These are phyloP conservation scores for Spermophilus dauricus DNA, from an alignment of 2,113 vertebrate species.

Conservation along the genomic window DNA sequence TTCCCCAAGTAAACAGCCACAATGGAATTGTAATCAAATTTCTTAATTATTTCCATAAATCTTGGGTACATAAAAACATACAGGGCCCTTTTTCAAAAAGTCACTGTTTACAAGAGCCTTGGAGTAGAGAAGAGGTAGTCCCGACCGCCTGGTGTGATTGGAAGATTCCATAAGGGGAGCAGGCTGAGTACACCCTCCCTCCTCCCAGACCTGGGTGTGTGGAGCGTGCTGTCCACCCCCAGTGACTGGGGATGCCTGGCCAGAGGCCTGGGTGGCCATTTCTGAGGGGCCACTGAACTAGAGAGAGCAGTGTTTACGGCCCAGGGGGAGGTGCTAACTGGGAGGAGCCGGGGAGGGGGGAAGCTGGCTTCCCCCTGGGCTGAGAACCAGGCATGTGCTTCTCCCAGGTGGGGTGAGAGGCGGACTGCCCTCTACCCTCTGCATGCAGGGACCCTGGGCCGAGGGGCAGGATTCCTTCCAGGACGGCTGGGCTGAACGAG, in stretches of 20 bases:
- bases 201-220: neutral
- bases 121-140: constrained; percentile 10
- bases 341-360: neutral
- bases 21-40: constrained; percentile 79
- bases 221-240: neutral
- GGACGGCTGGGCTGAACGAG: neutral
- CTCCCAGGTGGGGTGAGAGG: neutral
- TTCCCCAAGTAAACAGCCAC: constrained; percentile 76
- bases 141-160: neutral
- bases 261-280: fast-evolving
- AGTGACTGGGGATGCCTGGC: too few relatives aligned
- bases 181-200: neutral
- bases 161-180: constrained; percentile 29
- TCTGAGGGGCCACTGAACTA: neutral
- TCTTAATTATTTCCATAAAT: constrained; percentile 84
- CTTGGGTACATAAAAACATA: constrained; percentile 61
- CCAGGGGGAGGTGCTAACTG: too few relatives aligned
- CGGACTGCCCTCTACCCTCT: fast-evolving
- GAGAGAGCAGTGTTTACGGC: neutral
- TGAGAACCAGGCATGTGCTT: neutral
- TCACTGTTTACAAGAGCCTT: constrained; percentile 72
- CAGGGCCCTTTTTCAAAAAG: constrained; percentile 59
- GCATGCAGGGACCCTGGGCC: neutral
- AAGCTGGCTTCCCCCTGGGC: fast-evolving
- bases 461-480: neutral